Base-by-base conservation (phyloP, 2,888 invertebrate species). In the Caenorhabditis sp. region DNA sequence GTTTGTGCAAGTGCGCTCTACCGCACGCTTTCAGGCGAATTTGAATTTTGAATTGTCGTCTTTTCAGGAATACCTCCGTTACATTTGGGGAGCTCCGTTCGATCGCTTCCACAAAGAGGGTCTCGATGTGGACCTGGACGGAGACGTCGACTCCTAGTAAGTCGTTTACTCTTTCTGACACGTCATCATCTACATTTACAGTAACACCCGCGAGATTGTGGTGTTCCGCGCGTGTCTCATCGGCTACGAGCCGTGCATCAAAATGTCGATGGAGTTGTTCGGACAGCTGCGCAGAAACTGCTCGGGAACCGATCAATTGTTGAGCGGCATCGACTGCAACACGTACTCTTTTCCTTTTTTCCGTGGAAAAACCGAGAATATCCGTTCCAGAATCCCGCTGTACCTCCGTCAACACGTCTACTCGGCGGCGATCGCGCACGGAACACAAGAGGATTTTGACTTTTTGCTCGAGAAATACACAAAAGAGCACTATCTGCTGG, bases 211-310 rank as follows among this genome's bases (percentile, higher is more conserved):
- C 32, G 66, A 77, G 1, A 30, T 77, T 3, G 53, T 74, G 4
- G 53, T 65, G 1, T 24, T 41, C 9, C 50, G 73, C 13, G 53
- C 70, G 7, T 85, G 85, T 45, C 37, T 30, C 13, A 61, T 73
- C 30, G 82, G 79, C n/a, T 83, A 82, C 62, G 46, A 58, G 22
- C 80, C 80, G 4, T 85, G 85, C 53, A 37, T 85, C 11, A 20
- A 52, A 22, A 61, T 75, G 52, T 66, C 84, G 0, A 56, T 46
- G 15, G 39, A 65, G 17, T 50, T 22, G 13, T 78, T 83, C 39
- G 58, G 53, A 1, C 61, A 78, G 56, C 15, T 82, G 17, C 66
- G 63, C 22, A 37, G 15, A 8, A 62, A 59, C n/a, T 84, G 84
- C 45, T 56, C 59, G 2, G 56, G 32, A 26, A 30, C 41, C 1